Conservation (phyloP, 2,113 vertebrate genomes). For the Plestiodon gilberti region DNA sequence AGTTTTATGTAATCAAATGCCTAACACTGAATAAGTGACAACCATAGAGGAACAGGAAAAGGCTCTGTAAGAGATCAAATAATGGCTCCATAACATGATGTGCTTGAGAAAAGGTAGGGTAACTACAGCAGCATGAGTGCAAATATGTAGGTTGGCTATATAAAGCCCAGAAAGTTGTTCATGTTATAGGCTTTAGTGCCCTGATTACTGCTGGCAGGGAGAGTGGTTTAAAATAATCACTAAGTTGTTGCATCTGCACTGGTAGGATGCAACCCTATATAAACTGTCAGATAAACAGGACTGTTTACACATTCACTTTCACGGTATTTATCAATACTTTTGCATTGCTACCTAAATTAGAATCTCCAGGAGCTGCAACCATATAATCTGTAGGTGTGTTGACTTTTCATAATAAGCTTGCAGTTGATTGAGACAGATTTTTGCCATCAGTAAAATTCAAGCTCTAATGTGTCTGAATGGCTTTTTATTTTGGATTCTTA, state of each 20-base stretch:
- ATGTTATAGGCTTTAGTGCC: no score
- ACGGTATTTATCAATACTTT: background rate
- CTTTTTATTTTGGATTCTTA: constrained; percentile 61
- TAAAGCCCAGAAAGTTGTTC: no score
- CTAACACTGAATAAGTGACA: background rate
- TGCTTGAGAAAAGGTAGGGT: background rate
- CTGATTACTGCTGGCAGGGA: no score
- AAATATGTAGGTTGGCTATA: background rate
- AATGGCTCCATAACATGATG: background rate
- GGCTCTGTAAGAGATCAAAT: background rate
- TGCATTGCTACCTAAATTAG: background rate
- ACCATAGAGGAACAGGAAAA: background rate
- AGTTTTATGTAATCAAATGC: no score
- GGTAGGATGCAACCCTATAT: no score
- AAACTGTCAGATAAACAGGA: background rate
- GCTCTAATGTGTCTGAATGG: background rate
- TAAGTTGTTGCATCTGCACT: no score
- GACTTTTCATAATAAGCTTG: background rate
- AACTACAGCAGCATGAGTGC: background rate
- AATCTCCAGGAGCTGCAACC: background rate
- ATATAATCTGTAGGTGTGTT: no score
- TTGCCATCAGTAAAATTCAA: background rate
- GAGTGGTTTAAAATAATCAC: no score
- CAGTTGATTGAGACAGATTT: no score
- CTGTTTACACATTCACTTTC: background rate